Base-by-base conservation (phyloP, 2,113 vertebrate species). In the Oxyruncus cristatus region DNA sequence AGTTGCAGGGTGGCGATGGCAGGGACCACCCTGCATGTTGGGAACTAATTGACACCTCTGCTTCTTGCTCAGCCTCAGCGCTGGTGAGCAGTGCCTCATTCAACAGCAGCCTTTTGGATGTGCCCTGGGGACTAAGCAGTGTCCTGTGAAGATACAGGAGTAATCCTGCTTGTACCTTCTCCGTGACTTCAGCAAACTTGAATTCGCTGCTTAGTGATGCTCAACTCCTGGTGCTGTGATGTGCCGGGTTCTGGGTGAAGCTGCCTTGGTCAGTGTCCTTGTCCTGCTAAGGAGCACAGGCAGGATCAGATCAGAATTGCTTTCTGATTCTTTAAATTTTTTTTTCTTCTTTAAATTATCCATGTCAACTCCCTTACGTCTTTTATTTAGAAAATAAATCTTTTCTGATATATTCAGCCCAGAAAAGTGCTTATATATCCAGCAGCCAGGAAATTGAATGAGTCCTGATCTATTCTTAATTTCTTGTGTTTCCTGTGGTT, bases 401-500 rank as follows among this genome's bases (percentile, higher is more conserved):
- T 70, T 50, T 18, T 56, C n/a, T 61, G 37, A 41, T 75, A 42
- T 1, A 3, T 66, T 32, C 50, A 46, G 9, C 63, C 3, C 11
- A 42, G 63, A 62, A 50, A 72, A 78, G 30, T 10, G 14, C 55
- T 74, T 72, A 27, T 89, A 27, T 87, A 76, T 89, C 78, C 46
- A 92, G 63, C 79, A 92, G 86, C 70, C 92, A 93, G 84, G 88
- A 97, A 96, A 94, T 85, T 15, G 30, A 91, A 35, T 79, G 72
- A 89, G 71, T 92, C 83, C 56, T 89, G 79, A 89, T 94, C 85
- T 97, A 91, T 92, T 97, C 88, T 93, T 96, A 94, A 94, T 96
- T 96, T 95, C 65, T 91, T 76, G 37, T 82, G 95, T 97, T 96
- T 96, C 93, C 95, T 96, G 93, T 96, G 96, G 92, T 96, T 94